These are phyloP conservation scores for Kryptolebias marmoratus DNA, from an alignment of 2,113 vertebrate genomes.

Conservation along the genomic window DNA sequence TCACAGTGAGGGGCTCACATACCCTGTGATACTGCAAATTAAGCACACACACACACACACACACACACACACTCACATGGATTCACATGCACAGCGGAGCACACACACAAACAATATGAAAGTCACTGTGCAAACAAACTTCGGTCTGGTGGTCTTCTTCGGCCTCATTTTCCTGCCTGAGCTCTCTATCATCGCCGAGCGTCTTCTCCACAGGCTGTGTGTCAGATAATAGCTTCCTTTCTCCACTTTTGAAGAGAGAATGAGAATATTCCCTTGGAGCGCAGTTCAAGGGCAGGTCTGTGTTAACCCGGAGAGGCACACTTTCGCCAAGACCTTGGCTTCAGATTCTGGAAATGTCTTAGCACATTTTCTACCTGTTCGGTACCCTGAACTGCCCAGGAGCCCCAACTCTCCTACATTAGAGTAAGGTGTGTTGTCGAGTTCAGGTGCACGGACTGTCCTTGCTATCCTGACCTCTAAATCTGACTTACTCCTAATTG, in stretches of 20 bases:
- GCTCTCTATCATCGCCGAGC: slow-evolving; percentile 63
- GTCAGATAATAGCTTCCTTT: slow-evolving; percentile 75
- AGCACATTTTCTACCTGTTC: slow-evolving; percentile 66
- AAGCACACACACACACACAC: slow-evolving; percentile 42
- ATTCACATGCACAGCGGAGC: slow-evolving; percentile 26
- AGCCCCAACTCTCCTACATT: slow-evolving; percentile 59
- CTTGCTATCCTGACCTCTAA: slow-evolving; percentile 56
- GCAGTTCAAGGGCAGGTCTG: slow-evolving; percentile 82
- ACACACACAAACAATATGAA: slow-evolving; percentile 73
- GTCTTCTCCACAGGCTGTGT: slow-evolving; percentile 68
- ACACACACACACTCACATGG: slow-evolving; percentile 60
- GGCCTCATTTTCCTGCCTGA: slow-evolving; percentile 68
- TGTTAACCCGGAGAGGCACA: slow-evolving; percentile 70
- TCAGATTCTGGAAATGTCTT: slow-evolving; percentile 68
- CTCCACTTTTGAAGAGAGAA: slow-evolving; percentile 78
- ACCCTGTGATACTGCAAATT: slow-evolving; percentile 66
- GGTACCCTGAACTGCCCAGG: slow-evolving; percentile 63
- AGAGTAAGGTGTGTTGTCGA: slow-evolving; percentile 49
- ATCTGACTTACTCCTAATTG: slow-evolving; percentile 40
- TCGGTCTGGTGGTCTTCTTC: slow-evolving; percentile 69
- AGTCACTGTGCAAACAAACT: slow-evolving; percentile 78
- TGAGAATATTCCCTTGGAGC: slow-evolving; percentile 79
- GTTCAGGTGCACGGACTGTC: slow-evolving; percentile 58
- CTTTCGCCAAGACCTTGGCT: slow-evolving; percentile 75
- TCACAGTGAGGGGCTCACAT: slow-evolving; percentile 74